Evolutionary conservation across 2,113 vertebrate genomes (phyloP).

Genomic region (pig (Sus scrofa)): T2T-Sscrofa CM000816.6:6027001-6027500

Average conservation of each 20-base stretch:
- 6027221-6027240: not conserved
- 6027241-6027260: not conserved
- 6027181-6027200: accelerated
- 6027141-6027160: not conserved
- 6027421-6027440: not conserved
- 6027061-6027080: not conserved
- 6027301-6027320: too few relatives aligned
- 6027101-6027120: not conserved
- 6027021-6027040: too few relatives aligned
- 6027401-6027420: not conserved
- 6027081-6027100: not conserved
- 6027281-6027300: too few relatives aligned
- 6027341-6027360: not conserved
- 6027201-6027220: not conserved
- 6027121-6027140: not conserved
- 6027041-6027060: not conserved
- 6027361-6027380: accelerated
- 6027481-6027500: not conserved
- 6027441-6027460: not conserved
- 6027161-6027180: not conserved
- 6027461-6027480: not conserved
- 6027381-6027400: not conserved
- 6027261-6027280: not conserved
- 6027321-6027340: not conserved
- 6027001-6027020: too few relatives aligned